Conservation (phyloP, 2,797 vertebrate species). For the Argentina silus region DNA sequence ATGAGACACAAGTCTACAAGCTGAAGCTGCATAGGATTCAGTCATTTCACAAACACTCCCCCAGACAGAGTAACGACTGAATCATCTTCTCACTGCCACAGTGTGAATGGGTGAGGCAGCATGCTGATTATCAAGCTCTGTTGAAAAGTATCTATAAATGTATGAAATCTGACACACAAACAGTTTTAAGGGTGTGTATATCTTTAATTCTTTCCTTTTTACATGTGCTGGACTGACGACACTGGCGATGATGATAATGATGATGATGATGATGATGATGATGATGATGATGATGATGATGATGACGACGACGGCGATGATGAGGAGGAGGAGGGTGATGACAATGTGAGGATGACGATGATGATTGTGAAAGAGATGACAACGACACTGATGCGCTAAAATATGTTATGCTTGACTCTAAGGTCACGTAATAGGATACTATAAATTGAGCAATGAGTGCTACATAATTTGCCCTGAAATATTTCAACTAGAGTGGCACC, state of each 20-base stretch:
- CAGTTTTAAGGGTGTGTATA: slow-evolving; percentile 32
- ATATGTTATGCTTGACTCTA: no score
- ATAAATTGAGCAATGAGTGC: no score
- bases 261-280: neutral
- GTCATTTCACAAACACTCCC: slow-evolving; percentile 8
- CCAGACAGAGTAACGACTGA: slow-evolving; percentile 19
- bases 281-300: neutral
- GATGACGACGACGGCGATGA: neutral
- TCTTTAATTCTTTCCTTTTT: neutral
- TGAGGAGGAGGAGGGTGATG: neutral
- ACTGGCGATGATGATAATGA: slow-evolving; percentile 1
- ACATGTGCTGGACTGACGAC: slow-evolving; percentile 20
- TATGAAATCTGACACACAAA: slow-evolving; percentile 32
- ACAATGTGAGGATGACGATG: neutral
- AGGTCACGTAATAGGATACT: no score
- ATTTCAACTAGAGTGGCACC: no score
- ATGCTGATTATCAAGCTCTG: slow-evolving; percentile 21
- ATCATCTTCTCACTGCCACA: slow-evolving; percentile 15
- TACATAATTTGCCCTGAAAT: no score
- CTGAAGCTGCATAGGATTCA: slow-evolving; percentile 10
- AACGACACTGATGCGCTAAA: no score
- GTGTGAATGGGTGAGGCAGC: neutral
- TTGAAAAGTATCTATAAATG: slow-evolving; percentile 45
- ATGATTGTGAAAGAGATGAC: slow-evolving; percentile 11
- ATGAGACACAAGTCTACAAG: neutral